Conservation (phyloP, 2,888 invertebrate species). For the Caenorhabditis panamensis region DNA sequence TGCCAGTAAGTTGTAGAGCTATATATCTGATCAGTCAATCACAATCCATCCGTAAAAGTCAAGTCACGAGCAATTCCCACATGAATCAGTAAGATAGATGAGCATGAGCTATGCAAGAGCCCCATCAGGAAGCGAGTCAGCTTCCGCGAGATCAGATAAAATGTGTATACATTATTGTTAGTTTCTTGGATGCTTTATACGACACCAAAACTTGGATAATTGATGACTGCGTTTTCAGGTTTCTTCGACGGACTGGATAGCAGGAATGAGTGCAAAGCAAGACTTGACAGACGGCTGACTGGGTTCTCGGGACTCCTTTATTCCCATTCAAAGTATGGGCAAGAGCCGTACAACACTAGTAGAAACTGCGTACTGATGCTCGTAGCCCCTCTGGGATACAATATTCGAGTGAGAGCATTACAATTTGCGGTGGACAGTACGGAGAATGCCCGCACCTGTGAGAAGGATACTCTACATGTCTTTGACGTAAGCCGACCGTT, state of each 20-base stretch:
- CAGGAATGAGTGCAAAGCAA: conserved; percentile 66
- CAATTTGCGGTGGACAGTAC: conserved; percentile 68
- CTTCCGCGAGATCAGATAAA: conserved; percentile 57
- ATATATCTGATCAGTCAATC: conserved; percentile 14
- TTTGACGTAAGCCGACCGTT: conserved; percentile 66
- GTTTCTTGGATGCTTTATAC: conserved; percentile 17
- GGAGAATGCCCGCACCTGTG: conserved; percentile 49
- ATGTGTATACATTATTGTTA: conserved; percentile 35
- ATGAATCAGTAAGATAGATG: conserved; percentile 63
- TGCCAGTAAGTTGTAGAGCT: conserved; percentile 42
- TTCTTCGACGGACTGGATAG: conserved; percentile 70
- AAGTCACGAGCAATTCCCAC: conserved; percentile 52
- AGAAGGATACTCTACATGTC: conserved; percentile 70
- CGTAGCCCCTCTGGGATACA: conserved; percentile 69
- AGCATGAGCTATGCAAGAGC: conserved; percentile 1
- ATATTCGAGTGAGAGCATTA: conserved; percentile 64
- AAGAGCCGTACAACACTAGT: conserved; percentile 66
- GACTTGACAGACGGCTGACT: conserved; percentile 67
- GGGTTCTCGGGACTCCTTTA: conserved; percentile 70
- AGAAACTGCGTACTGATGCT: conserved; percentile 71
- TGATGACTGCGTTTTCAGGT: conserved; percentile 45
- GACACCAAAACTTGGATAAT: conserved; percentile 2
- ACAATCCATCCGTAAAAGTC: conserved; percentile 40
- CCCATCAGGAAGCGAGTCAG: conserved; percentile 29
- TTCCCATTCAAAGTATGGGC: conserved; percentile 68